Evolutionary conservation across 2,113 vertebrate species (phyloP), one percentile per base, ranked within the genome.

Genomic region (Daphoenositta chrysoptera): DNA sequence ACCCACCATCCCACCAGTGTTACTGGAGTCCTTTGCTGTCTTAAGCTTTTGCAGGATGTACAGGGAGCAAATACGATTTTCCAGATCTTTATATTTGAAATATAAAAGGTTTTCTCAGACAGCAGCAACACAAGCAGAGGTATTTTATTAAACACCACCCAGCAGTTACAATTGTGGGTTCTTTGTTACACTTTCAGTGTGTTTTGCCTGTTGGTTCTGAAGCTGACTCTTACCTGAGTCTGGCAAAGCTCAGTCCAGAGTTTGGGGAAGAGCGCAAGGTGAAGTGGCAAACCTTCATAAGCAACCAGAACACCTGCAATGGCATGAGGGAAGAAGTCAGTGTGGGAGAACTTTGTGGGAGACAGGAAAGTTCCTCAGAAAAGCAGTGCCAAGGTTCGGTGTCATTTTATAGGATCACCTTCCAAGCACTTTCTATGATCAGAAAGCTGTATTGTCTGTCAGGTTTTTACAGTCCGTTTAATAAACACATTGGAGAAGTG

Each of bases 161-260:
- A 44, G 6, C 33, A 37, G 20, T 44, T 56, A 63, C 2, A 58
- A 11, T 1, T 37, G 37, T 3, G 2, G 40, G 50, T 15, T 28
- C 70, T 42, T 11, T 11, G 17, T 28, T 57, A 33, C 39, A 39
- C 13, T 21, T 6, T 33, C 33, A 2, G 2, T 27, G 65, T 12
- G 11, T 40, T 93, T 39, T 39, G 47, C 42, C 79, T 26, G 0
- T 28, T 27, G 30, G 39, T 22, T 95, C 71, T 87, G 54, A 81
- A 83, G 77, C 40, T 89, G 94, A 69, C 42, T 83, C 97, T 97
- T 97, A 99, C 99, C 99, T 99, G 99, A 72, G 99, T 99, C 97
- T 99, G 99, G 94, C 98, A 99, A 45, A 99, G 98, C 97, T 99
- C 99, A 27, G 99, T 99, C 99, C 99, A 99, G 70, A 99, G 98